These are phyloP conservation scores for Diplolepis rosae DNA, from an alignment of 2,888 invertebrate species.

Conservation along the genomic window DNA sequence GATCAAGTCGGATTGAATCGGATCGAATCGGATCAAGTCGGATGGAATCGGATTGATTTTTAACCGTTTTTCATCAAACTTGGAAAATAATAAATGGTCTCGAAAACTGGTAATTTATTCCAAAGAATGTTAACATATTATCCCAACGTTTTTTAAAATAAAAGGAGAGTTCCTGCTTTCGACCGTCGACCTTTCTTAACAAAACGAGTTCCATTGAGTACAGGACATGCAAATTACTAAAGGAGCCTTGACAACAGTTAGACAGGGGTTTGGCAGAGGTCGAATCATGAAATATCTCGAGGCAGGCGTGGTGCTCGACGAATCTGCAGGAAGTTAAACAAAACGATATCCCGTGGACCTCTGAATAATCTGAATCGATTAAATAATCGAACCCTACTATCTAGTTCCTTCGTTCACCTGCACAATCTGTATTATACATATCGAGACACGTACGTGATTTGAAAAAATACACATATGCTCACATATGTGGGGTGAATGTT, in stretches of 20 bases:
- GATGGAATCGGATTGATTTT: too few relatives aligned
- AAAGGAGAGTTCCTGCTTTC: slow-evolving; percentile 2
- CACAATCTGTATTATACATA: neutral
- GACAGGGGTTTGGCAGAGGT: slow-evolving; percentile 30
- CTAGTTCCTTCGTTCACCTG: slow-evolving; percentile 55
- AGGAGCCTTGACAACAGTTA: slow-evolving; percentile 14
- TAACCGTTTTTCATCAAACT: too few relatives aligned
- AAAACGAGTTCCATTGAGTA: neutral
- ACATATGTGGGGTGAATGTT: slow-evolving; percentile 35
- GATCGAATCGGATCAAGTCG: too few relatives aligned
- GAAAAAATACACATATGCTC: slow-evolving; percentile 38
- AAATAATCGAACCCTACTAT: slow-evolving; percentile 72
- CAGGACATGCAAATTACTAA: slow-evolving; percentile 20
- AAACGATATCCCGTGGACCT: slow-evolving; percentile 64
- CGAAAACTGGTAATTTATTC: too few relatives aligned
- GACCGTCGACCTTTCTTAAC: slow-evolving; percentile 10
- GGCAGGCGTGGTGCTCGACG: slow-evolving; percentile 43
- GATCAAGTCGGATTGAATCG: too few relatives aligned
- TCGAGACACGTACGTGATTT: slow-evolving; percentile 38
- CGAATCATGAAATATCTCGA: slow-evolving; percentile 38
- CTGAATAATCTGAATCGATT: slow-evolving; percentile 73
- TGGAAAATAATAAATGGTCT: too few relatives aligned
- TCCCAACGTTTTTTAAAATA: neutral
- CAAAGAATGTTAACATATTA: neutral
- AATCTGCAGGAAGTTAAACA: slow-evolving; percentile 72